These are phyloP conservation scores for Coregonus suidteri DNA, from an alignment of 2,797 vertebrate species.

Conservation along the genomic window DNA sequence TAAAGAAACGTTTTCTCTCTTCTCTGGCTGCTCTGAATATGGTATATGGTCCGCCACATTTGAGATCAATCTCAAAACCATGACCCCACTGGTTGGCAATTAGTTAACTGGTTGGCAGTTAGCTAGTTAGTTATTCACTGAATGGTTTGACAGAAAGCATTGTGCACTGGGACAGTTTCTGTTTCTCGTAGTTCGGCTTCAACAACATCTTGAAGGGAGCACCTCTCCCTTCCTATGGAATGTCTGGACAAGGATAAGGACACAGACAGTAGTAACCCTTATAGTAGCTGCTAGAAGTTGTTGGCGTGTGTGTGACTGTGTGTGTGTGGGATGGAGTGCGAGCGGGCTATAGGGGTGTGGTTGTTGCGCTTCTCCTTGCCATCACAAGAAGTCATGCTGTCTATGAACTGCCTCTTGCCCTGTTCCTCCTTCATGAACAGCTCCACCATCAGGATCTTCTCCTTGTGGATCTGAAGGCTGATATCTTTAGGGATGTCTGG, in stretches of 20 bases:
- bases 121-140: not conserved
- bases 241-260: constrained; percentile 63
- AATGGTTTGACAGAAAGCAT: constrained; percentile 15
- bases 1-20: not conserved
- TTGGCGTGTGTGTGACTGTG: constrained; percentile 57
- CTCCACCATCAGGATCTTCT: constrained; percentile 94
- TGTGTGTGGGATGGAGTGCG: constrained; percentile 42
- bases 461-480: constrained; percentile 93
- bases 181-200: constrained; percentile 7
- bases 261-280: not conserved
- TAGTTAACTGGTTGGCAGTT: not conserved
- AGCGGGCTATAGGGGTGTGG: constrained; percentile 69
- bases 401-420: constrained; percentile 83
- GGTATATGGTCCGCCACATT: not conserved
- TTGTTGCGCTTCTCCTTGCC: constrained; percentile 70
- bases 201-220: not conserved
- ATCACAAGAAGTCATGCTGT: constrained; percentile 70
- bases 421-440: constrained; percentile 96
- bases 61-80: not conserved
- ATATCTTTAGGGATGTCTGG: constrained; percentile 99
- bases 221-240: constrained; percentile 73
- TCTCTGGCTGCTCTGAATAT: not conserved
- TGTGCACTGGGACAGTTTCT: constrained; percentile 31
- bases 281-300: constrained; percentile 50
- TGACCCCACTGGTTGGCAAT: not conserved